Evolutionary conservation across 2,797 vertebrate genomes (phyloP).

Genomic region (Gymnopithys bicolor): DNA sequence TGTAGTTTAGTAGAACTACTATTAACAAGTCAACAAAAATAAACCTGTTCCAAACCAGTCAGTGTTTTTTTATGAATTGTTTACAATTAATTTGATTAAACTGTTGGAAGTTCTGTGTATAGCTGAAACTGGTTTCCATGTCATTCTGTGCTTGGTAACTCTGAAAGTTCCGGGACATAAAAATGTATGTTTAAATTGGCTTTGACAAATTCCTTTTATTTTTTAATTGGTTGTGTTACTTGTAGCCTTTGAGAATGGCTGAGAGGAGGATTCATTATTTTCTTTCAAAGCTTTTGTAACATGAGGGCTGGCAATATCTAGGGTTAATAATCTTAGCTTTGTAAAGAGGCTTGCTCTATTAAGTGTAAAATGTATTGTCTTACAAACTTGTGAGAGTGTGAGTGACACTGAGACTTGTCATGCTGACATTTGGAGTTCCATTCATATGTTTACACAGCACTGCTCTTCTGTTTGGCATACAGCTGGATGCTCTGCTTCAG

Average conservation of each 20-base stretch:
- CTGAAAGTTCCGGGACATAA: not conserved
- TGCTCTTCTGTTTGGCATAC: not conserved
- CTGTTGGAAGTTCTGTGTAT: not conserved
- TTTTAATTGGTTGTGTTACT: not conserved
- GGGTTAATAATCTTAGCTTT: not conserved
- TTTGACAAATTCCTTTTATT: not conserved
- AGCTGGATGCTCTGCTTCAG: not conserved
- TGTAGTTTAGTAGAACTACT: not conserved
- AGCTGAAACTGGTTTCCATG: not conserved
- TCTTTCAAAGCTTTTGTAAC: not conserved
- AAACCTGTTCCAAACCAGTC: not conserved
- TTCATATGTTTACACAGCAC: not conserved
- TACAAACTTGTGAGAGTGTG: rapidly evolving
- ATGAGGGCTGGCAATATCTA: not conserved
- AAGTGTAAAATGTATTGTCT: not conserved
- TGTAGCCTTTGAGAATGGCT: not conserved
- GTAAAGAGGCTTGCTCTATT: not conserved
- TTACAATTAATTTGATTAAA: not conserved
- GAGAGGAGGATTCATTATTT: not conserved
- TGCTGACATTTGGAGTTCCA: not conserved
- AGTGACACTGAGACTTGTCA: not conserved
- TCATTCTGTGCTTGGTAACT: not conserved
- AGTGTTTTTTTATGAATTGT: not conserved
- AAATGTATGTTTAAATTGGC: not conserved
- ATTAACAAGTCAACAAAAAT: not conserved